These are phyloP conservation scores for Coenonympha arcania DNA, from an alignment of 2,888 invertebrate genomes.

Conservation along the genomic window DNA sequence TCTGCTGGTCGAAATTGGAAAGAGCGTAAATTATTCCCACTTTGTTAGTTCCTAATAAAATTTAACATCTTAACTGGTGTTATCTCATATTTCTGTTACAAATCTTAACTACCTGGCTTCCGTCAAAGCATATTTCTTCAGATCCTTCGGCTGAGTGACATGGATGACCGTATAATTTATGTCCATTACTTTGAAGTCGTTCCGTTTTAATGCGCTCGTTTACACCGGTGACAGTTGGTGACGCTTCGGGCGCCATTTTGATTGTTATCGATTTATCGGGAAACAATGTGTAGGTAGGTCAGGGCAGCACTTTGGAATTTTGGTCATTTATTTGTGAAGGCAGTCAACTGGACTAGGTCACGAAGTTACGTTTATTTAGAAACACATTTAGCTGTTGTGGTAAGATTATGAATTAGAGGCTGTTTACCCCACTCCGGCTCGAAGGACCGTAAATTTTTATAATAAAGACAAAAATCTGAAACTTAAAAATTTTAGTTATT, in stretches of 20 bases:
- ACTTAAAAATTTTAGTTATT: too few relatives aligned
- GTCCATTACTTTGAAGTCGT: slow-evolving; percentile 56
- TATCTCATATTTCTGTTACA: slow-evolving; percentile 68
- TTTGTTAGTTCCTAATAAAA: slow-evolving; percentile 70
- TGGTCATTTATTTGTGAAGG: neutral
- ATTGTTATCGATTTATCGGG: slow-evolving; percentile 57
- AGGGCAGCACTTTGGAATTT: slow-evolving; percentile 27
- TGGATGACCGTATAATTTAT: slow-evolving; percentile 70
- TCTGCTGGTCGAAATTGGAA: slow-evolving; percentile 32
- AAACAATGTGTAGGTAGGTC: slow-evolving; percentile 44
- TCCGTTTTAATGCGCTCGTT: slow-evolving; percentile 69
- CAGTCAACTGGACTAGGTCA: neutral
- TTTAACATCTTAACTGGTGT: slow-evolving; percentile 65
- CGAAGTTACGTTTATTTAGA: too few relatives aligned
- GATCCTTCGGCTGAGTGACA: slow-evolving; percentile 63
- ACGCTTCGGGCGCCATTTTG: slow-evolving; percentile 67
- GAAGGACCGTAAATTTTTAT: too few relatives aligned
- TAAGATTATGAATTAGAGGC: too few relatives aligned
- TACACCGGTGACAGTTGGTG: slow-evolving; percentile 60
- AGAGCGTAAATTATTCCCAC: slow-evolving; percentile 64
- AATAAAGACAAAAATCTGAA: too few relatives aligned
- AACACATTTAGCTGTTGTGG: too few relatives aligned
- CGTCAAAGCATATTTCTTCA: slow-evolving; percentile 56
- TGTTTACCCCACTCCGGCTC: too few relatives aligned
- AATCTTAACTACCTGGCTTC: slow-evolving; percentile 74